Conservation (phyloP, 2,888 invertebrate genomes). For the Xylocampa areola region DNA sequence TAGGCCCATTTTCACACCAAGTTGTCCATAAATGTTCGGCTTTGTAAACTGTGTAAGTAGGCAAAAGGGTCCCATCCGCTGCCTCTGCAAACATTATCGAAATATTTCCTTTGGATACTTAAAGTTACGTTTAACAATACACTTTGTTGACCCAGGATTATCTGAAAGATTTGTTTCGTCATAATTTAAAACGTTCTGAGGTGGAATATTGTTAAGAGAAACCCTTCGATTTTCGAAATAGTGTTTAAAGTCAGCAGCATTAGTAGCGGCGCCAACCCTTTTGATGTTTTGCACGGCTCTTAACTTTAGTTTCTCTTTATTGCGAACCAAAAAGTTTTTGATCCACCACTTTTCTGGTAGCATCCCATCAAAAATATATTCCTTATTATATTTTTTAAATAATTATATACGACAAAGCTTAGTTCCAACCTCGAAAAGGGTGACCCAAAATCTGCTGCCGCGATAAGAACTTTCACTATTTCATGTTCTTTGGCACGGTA, state of each 20-base stretch:
- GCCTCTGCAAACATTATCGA: conserved; percentile 49
- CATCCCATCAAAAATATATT: conserved; percentile 27
- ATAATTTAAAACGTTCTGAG: conserved; percentile 36
- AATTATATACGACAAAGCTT: conserved; percentile 35
- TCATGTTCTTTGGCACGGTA: conserved; percentile 32
- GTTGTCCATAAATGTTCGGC: conserved; percentile 44
- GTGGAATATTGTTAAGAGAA: conserved; percentile 28
- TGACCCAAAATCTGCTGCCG: conserved; percentile 34
- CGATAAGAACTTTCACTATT: conserved; percentile 30
- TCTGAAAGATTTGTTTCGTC: conserved; percentile 50
- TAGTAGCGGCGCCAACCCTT: conserved; percentile 33
- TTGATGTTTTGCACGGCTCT: conserved; percentile 39
- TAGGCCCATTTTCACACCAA: conserved; percentile 46
- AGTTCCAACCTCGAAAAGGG: conserved; percentile 36
- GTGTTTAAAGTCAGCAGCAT: conserved; percentile 21
- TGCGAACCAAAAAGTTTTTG: conserved; percentile 29
- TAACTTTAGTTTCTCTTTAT: conserved; percentile 28
- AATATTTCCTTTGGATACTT: conserved; percentile 49
- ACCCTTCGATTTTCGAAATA: conserved; percentile 39
- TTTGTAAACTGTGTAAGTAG: conserved; percentile 48
- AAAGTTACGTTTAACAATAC: conserved; percentile 36
- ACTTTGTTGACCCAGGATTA: conserved; percentile 44
- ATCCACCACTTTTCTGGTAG: conserved; percentile 34
- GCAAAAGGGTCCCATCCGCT: conserved; percentile 43
- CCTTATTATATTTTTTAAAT: conserved; percentile 31